Base-by-base conservation (phyloP, 1,140 invertebrate genomes). In the Aphidius ervi region DNA sequence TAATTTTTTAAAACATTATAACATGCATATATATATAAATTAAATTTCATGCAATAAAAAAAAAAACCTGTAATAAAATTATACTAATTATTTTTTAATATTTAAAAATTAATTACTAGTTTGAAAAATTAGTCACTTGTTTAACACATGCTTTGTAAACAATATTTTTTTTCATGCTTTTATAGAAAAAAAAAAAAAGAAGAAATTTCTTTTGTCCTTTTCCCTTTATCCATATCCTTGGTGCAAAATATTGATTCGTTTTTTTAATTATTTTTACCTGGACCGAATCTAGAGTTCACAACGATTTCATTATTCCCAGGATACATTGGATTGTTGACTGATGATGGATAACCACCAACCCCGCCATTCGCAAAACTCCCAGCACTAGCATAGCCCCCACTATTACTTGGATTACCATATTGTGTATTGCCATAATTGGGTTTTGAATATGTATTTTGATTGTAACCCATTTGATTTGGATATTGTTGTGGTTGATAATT, bases 261-360 rank as follows among this genome's bases (percentile, higher is more conserved):
- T 57, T 23, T 58, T 50, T 10, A 47, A 9, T 46, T 23, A 10
- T 48, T 43, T 53, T 56, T 63, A 63, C 64, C 64, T 65, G 49
- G 52, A 46, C 55, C 48, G 59, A 45, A 47, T 9, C 45, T 50
- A 42, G 58, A 46, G 37, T 47, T 45, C 61, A 61, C 61, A 23
- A 23, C 31, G 49, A 60, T 52, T 37, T 65, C 64, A 59, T 65
- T 63, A 58, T 40, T 41, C 5, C 62, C 64, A 9, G 45, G 49
- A 56, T 57, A 57, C 45, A 61, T 53, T 20, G 41, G 43, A 16
- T 43, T 39, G 48, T 58, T 61, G 31, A 56, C 45, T 7, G 37
- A 46, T 43, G 59, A 9, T 46, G 31, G 50, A 52, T 53, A 65
- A 37, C 56, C 55, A 9, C 45, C 50, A 46, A 57, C 49, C 6